phyloP scores from a whole-genome alignment of 1,140 invertebrate genomes.

The Bradynema listronoti region DNA sequence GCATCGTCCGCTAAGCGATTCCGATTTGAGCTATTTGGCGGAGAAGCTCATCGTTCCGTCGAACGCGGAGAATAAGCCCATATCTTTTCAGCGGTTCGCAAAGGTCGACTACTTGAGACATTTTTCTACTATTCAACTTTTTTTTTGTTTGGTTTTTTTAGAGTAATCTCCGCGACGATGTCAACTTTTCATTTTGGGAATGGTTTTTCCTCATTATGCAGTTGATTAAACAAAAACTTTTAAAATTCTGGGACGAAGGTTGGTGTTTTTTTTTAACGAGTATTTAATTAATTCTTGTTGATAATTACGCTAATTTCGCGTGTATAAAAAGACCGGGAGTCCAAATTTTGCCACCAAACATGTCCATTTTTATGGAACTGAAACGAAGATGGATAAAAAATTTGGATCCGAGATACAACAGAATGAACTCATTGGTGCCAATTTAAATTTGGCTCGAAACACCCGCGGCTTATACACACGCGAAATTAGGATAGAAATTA shows the following conservation, averaged over 20 bases:
- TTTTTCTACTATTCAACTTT: constrained; percentile 1
- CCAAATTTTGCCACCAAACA: no score
- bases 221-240: constrained; percentile 55
- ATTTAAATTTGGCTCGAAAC: no score
- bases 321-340: no score
- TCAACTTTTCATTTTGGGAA: constrained; percentile 57
- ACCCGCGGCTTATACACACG: no score
- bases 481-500: no score
- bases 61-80: constrained; percentile 49
- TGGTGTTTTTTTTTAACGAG: neutral
- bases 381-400: no score
- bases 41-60: constrained; percentile 47
- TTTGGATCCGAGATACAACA: no score
- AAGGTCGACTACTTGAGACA: constrained; percentile 31
- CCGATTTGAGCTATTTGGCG: constrained; percentile 47
- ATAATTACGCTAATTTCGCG: no score
- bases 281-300: no score
- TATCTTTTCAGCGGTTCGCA: constrained; percentile 55
- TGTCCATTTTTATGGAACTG: no score
- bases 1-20: constrained; percentile 45
- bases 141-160: constrained; percentile 33
- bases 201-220: constrained; percentile 59
- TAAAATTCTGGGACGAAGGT: constrained; percentile 58
- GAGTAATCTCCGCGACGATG: constrained; percentile 55
- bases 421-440: no score